Evolutionary conservation across 92 coral and sea anemone species (phyloP).

Genomic region (Pocillopora grandis): DNA sequence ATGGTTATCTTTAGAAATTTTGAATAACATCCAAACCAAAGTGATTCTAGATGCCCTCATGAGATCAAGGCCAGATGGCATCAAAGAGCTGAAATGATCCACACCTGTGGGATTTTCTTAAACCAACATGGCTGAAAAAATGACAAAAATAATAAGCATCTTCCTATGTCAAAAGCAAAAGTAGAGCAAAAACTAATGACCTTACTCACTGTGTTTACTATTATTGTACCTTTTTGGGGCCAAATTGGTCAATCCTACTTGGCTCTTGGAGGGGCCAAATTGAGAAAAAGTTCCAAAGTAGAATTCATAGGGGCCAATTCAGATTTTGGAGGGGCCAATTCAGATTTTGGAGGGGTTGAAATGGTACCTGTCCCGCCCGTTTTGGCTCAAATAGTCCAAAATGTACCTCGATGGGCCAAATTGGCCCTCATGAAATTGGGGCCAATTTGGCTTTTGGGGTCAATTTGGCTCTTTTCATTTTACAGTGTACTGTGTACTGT

Average conservation of each 20-base stretch:
- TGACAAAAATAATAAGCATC: too few relatives aligned
- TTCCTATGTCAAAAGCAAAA: too few relatives aligned
- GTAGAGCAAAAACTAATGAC: too few relatives aligned
- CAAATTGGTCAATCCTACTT: slow-evolving; percentile 9
- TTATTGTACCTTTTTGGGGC: background rate
- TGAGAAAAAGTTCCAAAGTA: too few relatives aligned
- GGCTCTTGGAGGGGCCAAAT: slow-evolving; percentile 6
- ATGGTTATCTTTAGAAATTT: too few relatives aligned
- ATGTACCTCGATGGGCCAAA: slow-evolving; percentile 36
- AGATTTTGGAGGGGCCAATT: slow-evolving; percentile 33
- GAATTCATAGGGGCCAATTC: slow-evolving; percentile 8
- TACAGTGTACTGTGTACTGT: background rate
- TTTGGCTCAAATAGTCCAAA: slow-evolving; percentile 39
- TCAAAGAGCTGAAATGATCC: too few relatives aligned
- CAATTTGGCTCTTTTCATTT: slow-evolving; percentile 42
- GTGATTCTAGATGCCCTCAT: too few relatives aligned
- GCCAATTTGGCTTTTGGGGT: slow-evolving; percentile 48
- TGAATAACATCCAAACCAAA: too few relatives aligned
- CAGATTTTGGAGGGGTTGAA: slow-evolving; percentile 40
- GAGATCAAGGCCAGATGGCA: too few relatives aligned
- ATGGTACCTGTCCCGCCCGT: slow-evolving; percentile 31
- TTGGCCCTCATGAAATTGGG: slow-evolving; percentile 36
- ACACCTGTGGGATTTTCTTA: too few relatives aligned
- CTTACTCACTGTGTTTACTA: too few relatives aligned
- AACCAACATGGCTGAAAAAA: too few relatives aligned